phyloP scores from a whole-genome alignment of 2,113 vertebrate species.

The Ardeotis arabs region DNA sequence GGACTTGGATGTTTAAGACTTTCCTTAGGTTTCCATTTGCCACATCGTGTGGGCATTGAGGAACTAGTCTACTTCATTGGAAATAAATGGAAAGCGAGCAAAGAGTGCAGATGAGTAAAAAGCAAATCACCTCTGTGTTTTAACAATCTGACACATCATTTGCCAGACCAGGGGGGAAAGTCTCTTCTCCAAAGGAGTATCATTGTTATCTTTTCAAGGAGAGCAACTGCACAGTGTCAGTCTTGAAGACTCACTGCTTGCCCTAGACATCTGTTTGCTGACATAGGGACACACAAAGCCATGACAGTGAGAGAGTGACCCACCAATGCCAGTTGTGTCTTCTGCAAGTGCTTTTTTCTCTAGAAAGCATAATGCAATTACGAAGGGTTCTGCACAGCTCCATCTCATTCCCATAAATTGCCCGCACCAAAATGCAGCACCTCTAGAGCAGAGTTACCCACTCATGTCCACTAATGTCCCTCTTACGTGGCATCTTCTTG shows the following conservation, averaged over 20 bases:
- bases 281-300: neutral
- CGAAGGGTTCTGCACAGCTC: neutral
- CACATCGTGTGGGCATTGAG: neutral
- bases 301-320: neutral
- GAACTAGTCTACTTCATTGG: neutral
- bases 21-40: neutral
- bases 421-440: fast-evolving
- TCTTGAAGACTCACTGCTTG: neutral
- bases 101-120: neutral
- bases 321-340: neutral
- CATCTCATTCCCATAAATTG: neutral
- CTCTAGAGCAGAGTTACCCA: neutral
- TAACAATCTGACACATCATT: neutral
- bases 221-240: neutral
- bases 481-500: neutral
- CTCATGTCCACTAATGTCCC: neutral
- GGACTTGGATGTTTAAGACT: neutral
- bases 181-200: neutral
- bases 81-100: neutral
- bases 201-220: neutral
- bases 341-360: neutral
- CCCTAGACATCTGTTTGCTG: neutral
- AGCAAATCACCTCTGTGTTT: neutral
- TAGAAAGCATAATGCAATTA: neutral
- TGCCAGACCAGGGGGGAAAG: neutral